Conservation (phyloP, 1,140 invertebrate species). For the Listronotus oregonensis region DNA sequence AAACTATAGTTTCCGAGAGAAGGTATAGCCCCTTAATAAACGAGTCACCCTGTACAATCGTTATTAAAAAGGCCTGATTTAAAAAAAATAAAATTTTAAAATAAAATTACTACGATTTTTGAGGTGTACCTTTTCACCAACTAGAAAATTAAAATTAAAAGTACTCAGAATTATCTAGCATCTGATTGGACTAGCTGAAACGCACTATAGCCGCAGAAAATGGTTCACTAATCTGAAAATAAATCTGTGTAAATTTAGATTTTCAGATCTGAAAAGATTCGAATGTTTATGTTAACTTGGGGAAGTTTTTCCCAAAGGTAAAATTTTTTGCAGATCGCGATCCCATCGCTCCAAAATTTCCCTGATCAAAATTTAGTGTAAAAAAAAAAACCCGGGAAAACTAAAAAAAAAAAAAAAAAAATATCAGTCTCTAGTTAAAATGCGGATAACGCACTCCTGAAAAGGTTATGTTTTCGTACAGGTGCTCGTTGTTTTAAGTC, state of each 20-base stretch:
- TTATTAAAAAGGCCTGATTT: no score
- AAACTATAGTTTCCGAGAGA: no score
- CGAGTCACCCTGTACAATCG: no score
- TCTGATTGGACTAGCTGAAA: constrained; percentile 12
- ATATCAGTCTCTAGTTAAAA: neutral
- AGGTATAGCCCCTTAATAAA: no score
- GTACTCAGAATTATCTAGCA: no score
- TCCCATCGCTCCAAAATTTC: neutral
- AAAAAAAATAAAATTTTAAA: no score
- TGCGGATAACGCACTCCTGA: no score
- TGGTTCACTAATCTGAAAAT: constrained; percentile 35
- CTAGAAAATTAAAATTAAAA: no score
- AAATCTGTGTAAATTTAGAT: constrained; percentile 40
- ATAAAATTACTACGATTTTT: no score
- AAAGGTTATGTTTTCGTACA: no score
- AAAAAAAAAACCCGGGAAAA: constrained; percentile 1
- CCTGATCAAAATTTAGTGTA: neutral
- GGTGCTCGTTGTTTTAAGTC: no score
- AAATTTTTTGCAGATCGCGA: constrained; percentile 16
- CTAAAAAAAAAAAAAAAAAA: neutral
- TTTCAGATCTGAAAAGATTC: constrained; percentile 39
- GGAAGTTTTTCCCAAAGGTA: constrained; percentile 32
- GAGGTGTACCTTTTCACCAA: no score
- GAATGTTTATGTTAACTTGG: constrained; percentile 35
- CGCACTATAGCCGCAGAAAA: constrained; percentile 16